A percentile compares a stretch with the other conserved stretches of the same genome.
Evolutionary conservation across 1,140 invertebrate genomes (phyloP).

Genomic region (Triops cancriformis): DNA sequence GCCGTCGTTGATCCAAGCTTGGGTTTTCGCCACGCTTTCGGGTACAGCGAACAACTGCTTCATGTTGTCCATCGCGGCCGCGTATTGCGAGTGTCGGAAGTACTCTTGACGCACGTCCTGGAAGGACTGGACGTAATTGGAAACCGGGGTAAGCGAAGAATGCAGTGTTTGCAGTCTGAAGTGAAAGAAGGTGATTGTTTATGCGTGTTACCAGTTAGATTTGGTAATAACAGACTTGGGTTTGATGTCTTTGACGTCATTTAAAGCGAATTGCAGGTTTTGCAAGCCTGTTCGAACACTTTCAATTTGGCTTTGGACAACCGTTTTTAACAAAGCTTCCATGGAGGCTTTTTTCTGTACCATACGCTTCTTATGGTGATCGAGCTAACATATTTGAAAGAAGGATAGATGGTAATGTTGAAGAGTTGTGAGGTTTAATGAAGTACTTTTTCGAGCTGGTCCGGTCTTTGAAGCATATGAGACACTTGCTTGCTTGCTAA

Average conservation of each 20-base stretch:
- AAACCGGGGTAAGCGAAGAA: background rate
- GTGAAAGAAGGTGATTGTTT: background rate
- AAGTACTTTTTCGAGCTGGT: slow-evolving; percentile 83
- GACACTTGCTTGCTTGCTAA: background rate
- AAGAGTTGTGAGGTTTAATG: background rate
- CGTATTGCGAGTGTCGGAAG: slow-evolving; percentile 86
- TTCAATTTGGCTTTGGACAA: slow-evolving; percentile 95
- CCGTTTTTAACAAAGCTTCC: slow-evolving; percentile 95
- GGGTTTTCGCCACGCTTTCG: slow-evolving; percentile 89
- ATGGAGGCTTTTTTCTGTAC: slow-evolving; percentile 82
- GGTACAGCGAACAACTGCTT: slow-evolving; percentile 98
- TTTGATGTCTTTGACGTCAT: slow-evolving; percentile 69
- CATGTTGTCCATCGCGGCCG: slow-evolving; percentile 93
- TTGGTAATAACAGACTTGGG: slow-evolving; percentile 46
- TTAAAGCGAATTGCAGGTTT: slow-evolving; percentile 71
- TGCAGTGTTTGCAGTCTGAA: background rate
- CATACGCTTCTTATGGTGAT: slow-evolving; percentile 74
- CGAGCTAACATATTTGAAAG: slow-evolving; percentile 46
- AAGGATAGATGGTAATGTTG: background rate
- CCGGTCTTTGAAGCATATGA: slow-evolving; percentile 82
- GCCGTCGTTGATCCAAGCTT: slow-evolving; percentile 87
- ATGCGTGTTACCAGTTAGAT: background rate
- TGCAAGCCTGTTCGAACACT: slow-evolving; percentile 88
- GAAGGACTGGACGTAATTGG: slow-evolving; percentile 38
- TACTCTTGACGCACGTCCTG: slow-evolving; percentile 85